Conservation (phyloP, 2,113 vertebrate genomes). For the Corvus hawaiiensis region DNA sequence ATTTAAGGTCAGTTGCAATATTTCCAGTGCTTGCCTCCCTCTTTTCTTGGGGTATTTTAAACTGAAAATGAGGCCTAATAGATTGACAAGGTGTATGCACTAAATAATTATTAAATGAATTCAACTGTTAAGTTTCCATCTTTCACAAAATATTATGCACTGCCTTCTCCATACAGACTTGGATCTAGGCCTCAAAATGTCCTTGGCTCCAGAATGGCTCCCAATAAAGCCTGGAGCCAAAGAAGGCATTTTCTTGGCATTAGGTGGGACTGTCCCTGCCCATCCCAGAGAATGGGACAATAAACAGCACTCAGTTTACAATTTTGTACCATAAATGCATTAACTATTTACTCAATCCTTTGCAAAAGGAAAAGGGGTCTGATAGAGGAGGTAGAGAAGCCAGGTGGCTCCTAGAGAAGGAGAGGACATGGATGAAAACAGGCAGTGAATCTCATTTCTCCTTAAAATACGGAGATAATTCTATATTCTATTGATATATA, state of each 20-base stretch:
- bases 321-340: neutral
- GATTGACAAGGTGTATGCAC: neutral
- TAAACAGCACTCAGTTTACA: constrained; percentile 38
- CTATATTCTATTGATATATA: neutral
- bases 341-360: neutral
- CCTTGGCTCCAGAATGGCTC: constrained; percentile 66
- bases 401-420: neutral
- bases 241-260: constrained; percentile 70
- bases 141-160: constrained; percentile 55
- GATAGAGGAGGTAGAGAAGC: neutral
- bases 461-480: neutral
- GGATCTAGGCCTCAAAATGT: constrained; percentile 66
- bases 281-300: constrained; percentile 46
- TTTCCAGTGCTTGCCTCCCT: neutral
- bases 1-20: neutral
- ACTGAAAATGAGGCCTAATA: neutral
- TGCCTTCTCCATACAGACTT: constrained; percentile 52
- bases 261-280: neutral
- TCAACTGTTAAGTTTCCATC: constrained; percentile 51
- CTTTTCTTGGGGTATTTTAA: neutral
- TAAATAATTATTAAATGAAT: constrained; percentile 24
- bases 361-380: neutral
- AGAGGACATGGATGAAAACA: neutral
- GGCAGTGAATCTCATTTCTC: neutral
- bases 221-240: constrained; percentile 71